Conservation (phyloP, 2,888 invertebrate species). For the Protonemura montana region DNA sequence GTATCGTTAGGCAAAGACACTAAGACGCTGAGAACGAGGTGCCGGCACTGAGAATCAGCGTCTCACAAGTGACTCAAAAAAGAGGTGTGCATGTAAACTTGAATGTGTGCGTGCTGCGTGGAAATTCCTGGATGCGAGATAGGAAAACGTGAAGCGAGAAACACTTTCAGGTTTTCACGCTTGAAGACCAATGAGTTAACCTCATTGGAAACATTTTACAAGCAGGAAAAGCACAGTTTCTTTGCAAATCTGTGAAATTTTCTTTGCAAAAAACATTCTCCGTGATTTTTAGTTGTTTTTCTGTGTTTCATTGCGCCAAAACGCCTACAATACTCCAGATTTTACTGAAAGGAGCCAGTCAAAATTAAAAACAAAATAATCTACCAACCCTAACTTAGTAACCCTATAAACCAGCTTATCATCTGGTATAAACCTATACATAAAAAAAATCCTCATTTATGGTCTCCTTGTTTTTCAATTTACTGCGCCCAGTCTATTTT, state of each 20-base stretch:
- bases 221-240: not conserved
- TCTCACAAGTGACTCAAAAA: not conserved
- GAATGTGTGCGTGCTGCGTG: not conserved
- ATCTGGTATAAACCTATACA: too few relatives aligned
- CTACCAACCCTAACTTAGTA: too few relatives aligned
- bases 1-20: not conserved
- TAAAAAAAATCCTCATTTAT: too few relatives aligned
- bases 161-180: not conserved
- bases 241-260: not conserved
- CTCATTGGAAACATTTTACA: not conserved
- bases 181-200: not conserved
- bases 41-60: not conserved
- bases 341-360: too few relatives aligned
- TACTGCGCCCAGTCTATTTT: not conserved
- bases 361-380: too few relatives aligned
- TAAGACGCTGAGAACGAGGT: not conserved
- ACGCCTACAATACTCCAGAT: too few relatives aligned
- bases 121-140: not conserved
- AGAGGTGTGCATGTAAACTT: not conserved
- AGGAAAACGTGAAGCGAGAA: not conserved
- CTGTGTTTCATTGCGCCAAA: not conserved
- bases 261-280: not conserved
- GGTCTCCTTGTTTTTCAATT: not conserved
- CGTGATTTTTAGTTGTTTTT: not conserved
- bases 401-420: too few relatives aligned